Percentiles rank a stretch among this genome's conserved stretches.
These are phyloP conservation scores for Lucinisca nassula DNA, from an alignment of 2,888 invertebrate genomes.

Conservation along the genomic window DNA sequence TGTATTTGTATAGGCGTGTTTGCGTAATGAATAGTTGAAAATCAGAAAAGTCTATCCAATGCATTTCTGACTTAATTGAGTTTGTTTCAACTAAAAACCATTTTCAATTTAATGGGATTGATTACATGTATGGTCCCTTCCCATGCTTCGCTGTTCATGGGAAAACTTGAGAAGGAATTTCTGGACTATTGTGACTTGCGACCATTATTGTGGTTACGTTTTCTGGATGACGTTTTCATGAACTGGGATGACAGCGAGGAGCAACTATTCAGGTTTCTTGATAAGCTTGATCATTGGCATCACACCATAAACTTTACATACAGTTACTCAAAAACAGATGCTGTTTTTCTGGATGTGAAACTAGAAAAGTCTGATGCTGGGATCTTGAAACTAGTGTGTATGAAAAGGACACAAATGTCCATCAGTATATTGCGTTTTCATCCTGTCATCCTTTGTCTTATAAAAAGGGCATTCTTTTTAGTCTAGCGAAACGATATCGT, in stretches of 20 bases:
- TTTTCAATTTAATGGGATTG: background rate
- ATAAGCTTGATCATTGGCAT: background rate
- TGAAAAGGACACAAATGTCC: background rate
- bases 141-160: background rate
- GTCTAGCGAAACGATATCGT: background rate
- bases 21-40: background rate
- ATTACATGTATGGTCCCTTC: background rate
- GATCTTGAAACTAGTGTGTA: background rate
- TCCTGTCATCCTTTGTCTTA: background rate
- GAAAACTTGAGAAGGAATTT: background rate
- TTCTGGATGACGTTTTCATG: background rate
- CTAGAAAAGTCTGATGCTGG: background rate
- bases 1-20: too few relatives aligned
- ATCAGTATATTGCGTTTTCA: background rate
- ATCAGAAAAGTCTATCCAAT: background rate
- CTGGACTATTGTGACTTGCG: background rate
- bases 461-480: background rate
- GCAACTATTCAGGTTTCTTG: background rate
- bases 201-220: constrained; percentile 12
- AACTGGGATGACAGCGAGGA: background rate
- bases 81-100: background rate
- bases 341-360: background rate
- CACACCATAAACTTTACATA: background rate
- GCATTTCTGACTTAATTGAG: constrained; percentile 1
- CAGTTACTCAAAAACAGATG: background rate